Evolutionary conservation across 2,888 invertebrate genomes (phyloP).

Genomic region (Hirtodrosophila alboralis): DNA sequence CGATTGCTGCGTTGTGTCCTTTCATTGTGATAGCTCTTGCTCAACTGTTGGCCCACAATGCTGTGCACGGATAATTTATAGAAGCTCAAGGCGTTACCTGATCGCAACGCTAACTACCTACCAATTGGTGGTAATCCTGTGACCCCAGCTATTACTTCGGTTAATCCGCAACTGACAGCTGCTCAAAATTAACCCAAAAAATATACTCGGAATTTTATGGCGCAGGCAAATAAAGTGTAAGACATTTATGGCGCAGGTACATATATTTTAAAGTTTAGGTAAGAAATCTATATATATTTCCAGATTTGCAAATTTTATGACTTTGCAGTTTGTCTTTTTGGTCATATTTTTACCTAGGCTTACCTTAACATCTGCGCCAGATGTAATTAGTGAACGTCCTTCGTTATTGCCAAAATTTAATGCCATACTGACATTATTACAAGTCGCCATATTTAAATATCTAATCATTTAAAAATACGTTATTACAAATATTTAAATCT

Average conservation of each 20-base stretch:
- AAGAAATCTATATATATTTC: no score
- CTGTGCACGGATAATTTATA: constrained; percentile 35
- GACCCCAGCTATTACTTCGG: constrained; percentile 2
- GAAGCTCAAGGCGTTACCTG: constrained; percentile 51
- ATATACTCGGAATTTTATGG: constrained; percentile 12
- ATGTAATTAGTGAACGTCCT: no score
- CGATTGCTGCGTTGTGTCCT: constrained; percentile 12
- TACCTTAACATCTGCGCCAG: no score
- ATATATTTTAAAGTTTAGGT: background rate
- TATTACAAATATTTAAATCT: no score
- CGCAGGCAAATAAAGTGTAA: constrained; percentile 15
- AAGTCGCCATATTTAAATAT: no score
- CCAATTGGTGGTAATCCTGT: constrained; percentile 40
- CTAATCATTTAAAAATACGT: no score
- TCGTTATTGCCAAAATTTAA: no score
- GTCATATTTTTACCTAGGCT: no score
- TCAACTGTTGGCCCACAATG: constrained; percentile 38
- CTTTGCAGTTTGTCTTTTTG: no score
- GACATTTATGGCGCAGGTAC: constrained; percentile 30
- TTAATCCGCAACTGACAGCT: constrained; percentile 50
- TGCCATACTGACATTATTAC: no score
- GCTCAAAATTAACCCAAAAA: constrained; percentile 2
- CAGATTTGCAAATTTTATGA: no score
- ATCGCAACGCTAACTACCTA: constrained; percentile 40
- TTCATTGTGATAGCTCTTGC: constrained; percentile 45